These are phyloP conservation scores for Mohoua ochrocephala DNA, from an alignment of 2,113 vertebrate species.

Conservation along the genomic window DNA sequence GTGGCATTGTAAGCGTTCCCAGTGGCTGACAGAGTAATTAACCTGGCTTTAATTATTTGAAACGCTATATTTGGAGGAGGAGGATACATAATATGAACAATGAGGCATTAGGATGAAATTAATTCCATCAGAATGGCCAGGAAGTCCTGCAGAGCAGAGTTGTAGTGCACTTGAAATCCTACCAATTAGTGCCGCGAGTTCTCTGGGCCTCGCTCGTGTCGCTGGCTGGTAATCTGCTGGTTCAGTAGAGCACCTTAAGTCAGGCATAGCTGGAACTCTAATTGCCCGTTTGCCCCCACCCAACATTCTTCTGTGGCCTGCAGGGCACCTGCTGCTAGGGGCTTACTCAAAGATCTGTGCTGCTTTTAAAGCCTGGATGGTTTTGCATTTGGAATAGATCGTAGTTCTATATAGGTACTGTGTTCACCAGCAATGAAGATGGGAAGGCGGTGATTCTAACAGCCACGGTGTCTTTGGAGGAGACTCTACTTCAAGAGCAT, in stretches of 20 bases:
- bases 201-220: background rate
- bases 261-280: background rate
- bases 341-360: background rate
- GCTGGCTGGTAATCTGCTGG: background rate
- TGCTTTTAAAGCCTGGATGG: background rate
- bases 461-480: background rate
- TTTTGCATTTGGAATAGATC: background rate
- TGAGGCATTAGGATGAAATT: constrained; percentile 41
- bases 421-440: background rate
- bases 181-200: background rate
- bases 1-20: background rate
- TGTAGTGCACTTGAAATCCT: background rate
- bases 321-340: background rate
- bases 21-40: constrained; percentile 32
- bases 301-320: background rate
- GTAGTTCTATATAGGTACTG: background rate
- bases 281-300: background rate
- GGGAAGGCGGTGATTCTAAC: background rate
- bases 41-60: constrained; percentile 41
- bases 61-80: background rate
- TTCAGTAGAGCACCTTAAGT: background rate
- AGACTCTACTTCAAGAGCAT: background rate
- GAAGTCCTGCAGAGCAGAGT: background rate
- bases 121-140: constrained; percentile 11
- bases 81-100: background rate